Conservation (phyloP, 1,140 invertebrate species). For the Oscheius sp. region DNA sequence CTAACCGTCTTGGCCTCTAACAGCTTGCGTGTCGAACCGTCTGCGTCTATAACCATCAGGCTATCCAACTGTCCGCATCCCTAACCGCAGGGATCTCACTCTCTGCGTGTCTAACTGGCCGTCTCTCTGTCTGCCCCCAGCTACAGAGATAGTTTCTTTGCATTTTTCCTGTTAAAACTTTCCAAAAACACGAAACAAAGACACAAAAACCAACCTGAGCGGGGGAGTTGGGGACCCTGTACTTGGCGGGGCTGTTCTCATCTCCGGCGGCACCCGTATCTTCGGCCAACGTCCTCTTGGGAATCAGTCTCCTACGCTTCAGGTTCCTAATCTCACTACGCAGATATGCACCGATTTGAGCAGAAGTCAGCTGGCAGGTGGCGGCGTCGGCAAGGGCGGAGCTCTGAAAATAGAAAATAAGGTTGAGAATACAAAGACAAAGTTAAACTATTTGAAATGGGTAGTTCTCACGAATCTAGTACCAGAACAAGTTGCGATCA, state of each 20-base stretch:
- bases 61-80: too few relatives aligned
- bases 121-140: too few relatives aligned
- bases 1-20: too few relatives aligned
- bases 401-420: too few relatives aligned
- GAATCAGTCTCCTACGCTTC: constrained; percentile 32
- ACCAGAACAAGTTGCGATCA: too few relatives aligned
- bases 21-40: too few relatives aligned
- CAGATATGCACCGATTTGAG: constrained; percentile 50
- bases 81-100: too few relatives aligned
- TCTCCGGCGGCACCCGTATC: neutral
- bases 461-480: too few relatives aligned
- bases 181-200: neutral
- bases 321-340: constrained; percentile 45
- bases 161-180: neutral
- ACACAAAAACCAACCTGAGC: neutral
- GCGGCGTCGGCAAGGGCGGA: constrained; percentile 45
- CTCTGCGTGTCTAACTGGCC: too few relatives aligned
- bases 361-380: constrained; percentile 41
- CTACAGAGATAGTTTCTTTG: neutral
- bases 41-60: too few relatives aligned
- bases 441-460: too few relatives aligned
- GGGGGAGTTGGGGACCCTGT: neutral
- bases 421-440: too few relatives aligned
- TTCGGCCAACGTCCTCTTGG: neutral
- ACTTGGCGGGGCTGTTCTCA: constrained; percentile 3